These are phyloP conservation scores for Clarias gariepinus DNA, from an alignment of 2,113 vertebrate genomes.

Conservation along the genomic window DNA sequence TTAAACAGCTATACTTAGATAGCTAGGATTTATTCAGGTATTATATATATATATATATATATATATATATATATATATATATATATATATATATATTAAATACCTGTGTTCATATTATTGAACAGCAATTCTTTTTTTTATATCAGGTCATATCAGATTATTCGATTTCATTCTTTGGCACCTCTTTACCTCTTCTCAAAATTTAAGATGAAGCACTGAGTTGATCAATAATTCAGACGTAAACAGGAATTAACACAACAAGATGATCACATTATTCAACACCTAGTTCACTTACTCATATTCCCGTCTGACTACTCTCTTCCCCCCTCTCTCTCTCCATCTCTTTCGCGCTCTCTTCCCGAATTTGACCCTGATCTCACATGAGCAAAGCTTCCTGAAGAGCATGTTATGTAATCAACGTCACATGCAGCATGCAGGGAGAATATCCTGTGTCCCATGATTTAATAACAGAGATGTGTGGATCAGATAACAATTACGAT, in stretches of 20 bases:
- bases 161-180: not conserved
- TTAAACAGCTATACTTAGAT: not conserved
- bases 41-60: too few species aligned
- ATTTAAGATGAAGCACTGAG: not conserved
- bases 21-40: not conserved
- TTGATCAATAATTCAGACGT: not conserved
- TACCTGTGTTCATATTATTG: not conserved
- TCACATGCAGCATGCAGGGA: conserved; percentile 17
- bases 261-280: not conserved
- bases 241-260: not conserved
- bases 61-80: too few species aligned
- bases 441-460: conserved; percentile 27
- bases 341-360: not conserved
- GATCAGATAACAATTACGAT: conserved; percentile 34
- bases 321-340: not conserved
- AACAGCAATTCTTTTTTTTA: not conserved
- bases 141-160: not conserved
- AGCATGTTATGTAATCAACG: conserved; percentile 8
- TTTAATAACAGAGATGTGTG: conserved; percentile 41
- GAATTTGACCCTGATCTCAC: not conserved
- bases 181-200: not conserved
- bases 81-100: too few species aligned
- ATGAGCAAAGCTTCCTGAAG: not conserved
- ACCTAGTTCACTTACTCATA: not conserved
- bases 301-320: not conserved